These are phyloP conservation scores for Candidula unifasciata DNA, from an alignment of 2,888 invertebrate species.

Conservation along the genomic window DNA sequence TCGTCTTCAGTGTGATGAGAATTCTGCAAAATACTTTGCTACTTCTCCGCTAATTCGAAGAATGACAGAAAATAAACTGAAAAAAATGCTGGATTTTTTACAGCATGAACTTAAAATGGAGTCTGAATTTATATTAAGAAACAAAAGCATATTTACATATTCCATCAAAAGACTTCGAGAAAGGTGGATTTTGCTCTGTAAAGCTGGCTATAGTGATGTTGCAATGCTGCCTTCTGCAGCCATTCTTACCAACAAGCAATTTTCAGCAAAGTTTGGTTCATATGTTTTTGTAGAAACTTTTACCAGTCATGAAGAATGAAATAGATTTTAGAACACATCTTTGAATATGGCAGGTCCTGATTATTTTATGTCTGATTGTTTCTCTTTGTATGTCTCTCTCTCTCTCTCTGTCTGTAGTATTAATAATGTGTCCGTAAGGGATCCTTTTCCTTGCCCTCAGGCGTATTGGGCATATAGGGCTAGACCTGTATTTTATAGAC, in stretches of 20 bases:
- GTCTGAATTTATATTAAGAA: neutral
- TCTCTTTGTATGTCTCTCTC: neutral
- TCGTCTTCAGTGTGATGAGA: constrained; percentile 21
- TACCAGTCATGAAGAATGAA: constrained; percentile 14
- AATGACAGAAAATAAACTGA: constrained; percentile 17
- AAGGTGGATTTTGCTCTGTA: constrained; percentile 13
- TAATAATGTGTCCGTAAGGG: too few relatives aligned
- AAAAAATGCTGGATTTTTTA: constrained; percentile 23
- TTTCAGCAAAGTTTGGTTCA: constrained; percentile 28
- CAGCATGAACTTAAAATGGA: neutral
- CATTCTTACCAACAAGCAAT: neutral
- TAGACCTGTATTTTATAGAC: too few relatives aligned
- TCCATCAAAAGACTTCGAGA: constrained; percentile 23
- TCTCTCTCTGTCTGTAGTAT: neutral
- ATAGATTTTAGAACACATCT: neutral
- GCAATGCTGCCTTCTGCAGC: neutral
- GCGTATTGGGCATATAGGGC: too few relatives aligned
- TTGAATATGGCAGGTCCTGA: neutral
- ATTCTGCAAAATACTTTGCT: neutral
- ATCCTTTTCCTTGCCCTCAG: too few relatives aligned
- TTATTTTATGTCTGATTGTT: neutral
- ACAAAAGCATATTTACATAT: neutral
- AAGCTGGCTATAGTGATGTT: constrained; percentile 25
- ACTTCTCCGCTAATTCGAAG: neutral
- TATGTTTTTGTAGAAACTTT: constrained; percentile 27